Base-by-base conservation (phyloP, 2,888 invertebrate species). In the Cartodere bifasciata region DNA sequence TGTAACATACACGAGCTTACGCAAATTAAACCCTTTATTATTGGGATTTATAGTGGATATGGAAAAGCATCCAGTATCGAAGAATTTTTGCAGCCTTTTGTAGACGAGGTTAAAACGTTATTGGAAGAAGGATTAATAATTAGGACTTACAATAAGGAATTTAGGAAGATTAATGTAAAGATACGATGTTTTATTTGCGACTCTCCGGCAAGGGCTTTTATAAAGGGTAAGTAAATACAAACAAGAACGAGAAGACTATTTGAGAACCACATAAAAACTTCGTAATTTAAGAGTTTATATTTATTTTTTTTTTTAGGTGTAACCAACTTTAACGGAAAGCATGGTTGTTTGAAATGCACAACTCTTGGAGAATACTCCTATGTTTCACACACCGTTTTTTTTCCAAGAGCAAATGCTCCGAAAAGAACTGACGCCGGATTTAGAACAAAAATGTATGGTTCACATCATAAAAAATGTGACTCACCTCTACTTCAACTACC, bases 121-220 rank as follows among this genome's bases (percentile, higher is more conserved):
- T 32, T 35, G 17, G 13, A 4, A 32, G 15, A 32, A 13, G 35
- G 31, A 4, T 16, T 28, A 6, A n/a, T 13, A 12, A 11, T 32
- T 16, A 23, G 4, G 4, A n/a, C n/a, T n/a, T n/a, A n/a, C n/a
- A n/a, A n/a, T n/a, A n/a, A n/a, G n/a, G n/a, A n/a, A n/a, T n/a
- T n/a, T n/a, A n/a, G n/a, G n/a, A n/a, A n/a, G n/a, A n/a, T n/a
- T n/a, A n/a, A n/a, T n/a, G n/a, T n/a, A n/a, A n/a, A n/a, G n/a
- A 35, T 41, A 7, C 17, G 42, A 32, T 36, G 38, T 34, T 38
- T 40, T 33, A 35, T 42, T 25, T 35, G 26, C 20, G 43, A 43
- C 20, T 41, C 39, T 5, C 37, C 38, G 6, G 43, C 41, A 10
- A 28, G 43, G 23, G 41, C 41, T 16, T 39, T 39, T 21, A 37